These are phyloP conservation scores for Dolichopus griseipennis DNA, from an alignment of 2,888 invertebrate genomes.

Conservation along the genomic window DNA sequence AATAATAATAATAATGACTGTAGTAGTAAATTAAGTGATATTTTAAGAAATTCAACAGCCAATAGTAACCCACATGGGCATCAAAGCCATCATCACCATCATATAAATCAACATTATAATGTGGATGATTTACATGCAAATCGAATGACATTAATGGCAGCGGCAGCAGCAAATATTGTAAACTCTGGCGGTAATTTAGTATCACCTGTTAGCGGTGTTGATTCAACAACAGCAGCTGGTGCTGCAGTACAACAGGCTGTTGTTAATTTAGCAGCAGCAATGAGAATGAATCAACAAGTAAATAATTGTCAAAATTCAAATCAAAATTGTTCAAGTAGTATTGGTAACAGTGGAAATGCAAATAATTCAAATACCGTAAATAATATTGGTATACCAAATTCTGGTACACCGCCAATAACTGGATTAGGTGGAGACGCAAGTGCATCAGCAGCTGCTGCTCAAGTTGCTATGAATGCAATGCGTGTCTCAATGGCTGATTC, in stretches of 20 bases:
- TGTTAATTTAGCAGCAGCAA: slow-evolving; percentile 67
- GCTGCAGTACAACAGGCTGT: slow-evolving; percentile 64
- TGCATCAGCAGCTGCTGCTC: slow-evolving; percentile 45
- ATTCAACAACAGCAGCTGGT: slow-evolving; percentile 48
- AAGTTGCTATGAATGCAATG: slow-evolving; percentile 54
- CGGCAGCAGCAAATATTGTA: slow-evolving; percentile 53
- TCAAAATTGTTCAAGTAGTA: not conserved
- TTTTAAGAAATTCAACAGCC: slow-evolving; percentile 17
- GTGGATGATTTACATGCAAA: slow-evolving; percentile 55
- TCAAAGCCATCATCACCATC: slow-evolving; percentile 43
- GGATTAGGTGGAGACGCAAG: slow-evolving; percentile 23
- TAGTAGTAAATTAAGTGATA: slow-evolving; percentile 48
- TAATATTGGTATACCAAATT: slow-evolving; percentile 24
- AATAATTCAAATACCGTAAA: slow-evolving; percentile 7
- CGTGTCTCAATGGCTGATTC: slow-evolving; percentile 50
- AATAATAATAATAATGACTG: slow-evolving; percentile 47
- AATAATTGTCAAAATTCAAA: slow-evolving; percentile 23
- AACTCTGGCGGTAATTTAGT: slow-evolving; percentile 37
- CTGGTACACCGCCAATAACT: slow-evolving; percentile 38
- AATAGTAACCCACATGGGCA: slow-evolving; percentile 49
- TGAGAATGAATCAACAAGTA: slow-evolving; percentile 50
- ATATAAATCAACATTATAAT: slow-evolving; percentile 51
- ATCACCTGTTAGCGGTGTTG: slow-evolving; percentile 39
- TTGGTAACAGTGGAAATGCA: not conserved
- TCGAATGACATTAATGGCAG: slow-evolving; percentile 63